phyloP scores from a whole-genome alignment of 2,113 vertebrate species.

The Acrocephalus kingi region DNA sequence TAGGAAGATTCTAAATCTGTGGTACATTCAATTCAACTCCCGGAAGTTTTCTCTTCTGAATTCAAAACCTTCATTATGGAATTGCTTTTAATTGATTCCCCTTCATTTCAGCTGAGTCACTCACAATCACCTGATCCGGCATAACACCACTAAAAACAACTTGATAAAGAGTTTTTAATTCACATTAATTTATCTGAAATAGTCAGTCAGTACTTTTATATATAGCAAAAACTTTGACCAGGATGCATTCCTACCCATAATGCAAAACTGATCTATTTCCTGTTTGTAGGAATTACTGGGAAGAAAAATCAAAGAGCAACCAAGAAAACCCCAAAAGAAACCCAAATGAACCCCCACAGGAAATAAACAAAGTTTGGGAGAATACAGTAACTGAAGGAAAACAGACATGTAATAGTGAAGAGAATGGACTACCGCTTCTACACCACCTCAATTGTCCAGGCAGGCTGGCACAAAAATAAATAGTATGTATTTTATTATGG shows the following conservation, averaged over 20 bases:
- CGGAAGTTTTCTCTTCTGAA: neutral
- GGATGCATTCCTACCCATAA: neutral
- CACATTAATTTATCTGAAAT: neutral
- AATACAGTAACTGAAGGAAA: neutral
- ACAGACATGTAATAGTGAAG: neutral
- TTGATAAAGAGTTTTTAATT: neutral
- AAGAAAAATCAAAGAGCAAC: accelerated
- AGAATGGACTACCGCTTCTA: neutral
- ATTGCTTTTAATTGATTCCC: neutral
- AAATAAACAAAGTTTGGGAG: neutral
- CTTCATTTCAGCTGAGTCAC: neutral
- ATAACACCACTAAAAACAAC: neutral
- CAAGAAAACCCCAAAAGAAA: neutral
- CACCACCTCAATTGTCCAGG: neutral
- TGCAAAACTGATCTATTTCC: neutral
- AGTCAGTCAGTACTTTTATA: neutral
- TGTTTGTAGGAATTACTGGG: neutral
- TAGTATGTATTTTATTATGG: neutral
- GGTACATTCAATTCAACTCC: neutral
- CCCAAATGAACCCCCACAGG: accelerated
- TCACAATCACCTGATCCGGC: neutral
- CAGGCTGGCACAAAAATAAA: neutral
- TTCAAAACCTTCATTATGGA: conserved; percentile 1
- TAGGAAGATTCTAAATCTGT: neutral
- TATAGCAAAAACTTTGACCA: neutral